Evolutionary conservation across 2,113 vertebrate species (phyloP).

Genomic region (Bombycilla garrulus): DNA sequence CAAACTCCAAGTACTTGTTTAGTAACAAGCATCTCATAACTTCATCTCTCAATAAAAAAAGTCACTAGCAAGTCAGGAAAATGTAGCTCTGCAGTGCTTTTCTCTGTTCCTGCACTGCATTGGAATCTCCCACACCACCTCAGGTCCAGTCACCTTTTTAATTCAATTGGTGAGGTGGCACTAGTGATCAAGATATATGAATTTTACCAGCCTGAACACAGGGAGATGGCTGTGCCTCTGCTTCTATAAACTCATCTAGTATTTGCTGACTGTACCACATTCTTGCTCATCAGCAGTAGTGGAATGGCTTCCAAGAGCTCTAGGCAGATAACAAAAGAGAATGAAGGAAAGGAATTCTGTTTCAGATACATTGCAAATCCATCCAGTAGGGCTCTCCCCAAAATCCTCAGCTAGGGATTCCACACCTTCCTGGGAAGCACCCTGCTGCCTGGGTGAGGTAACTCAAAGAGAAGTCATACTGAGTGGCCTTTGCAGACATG

Average conservation of each 20-base stretch:
- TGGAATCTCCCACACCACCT: neutral
- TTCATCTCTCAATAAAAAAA: neutral
- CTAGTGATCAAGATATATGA: neutral
- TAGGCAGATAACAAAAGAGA: neutral
- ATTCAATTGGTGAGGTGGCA: neutral
- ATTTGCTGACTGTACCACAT: neutral
- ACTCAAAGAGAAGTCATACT: neutral
- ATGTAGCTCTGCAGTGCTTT: neutral
- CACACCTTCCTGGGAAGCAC: neutral
- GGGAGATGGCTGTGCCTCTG: neutral
- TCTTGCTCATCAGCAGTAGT: neutral
- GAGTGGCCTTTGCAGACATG: fast-evolving
- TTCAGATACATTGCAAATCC: neutral
- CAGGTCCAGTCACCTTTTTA: neutral
- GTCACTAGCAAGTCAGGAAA: neutral
- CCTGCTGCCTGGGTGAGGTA: neutral
- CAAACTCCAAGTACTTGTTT: neutral
- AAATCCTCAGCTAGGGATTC: neutral
- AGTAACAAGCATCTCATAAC: neutral
- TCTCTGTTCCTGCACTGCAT: neutral
- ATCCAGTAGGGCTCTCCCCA: neutral
- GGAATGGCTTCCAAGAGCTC: neutral
- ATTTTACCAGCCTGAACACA: neutral
- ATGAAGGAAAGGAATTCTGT: neutral
- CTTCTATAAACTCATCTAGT: neutral